A percentile compares a stretch with the other conserved stretches of the same genome.
Evolutionary conservation across 2,888 invertebrate species (phyloP).

Genomic region (Ophion ellenae): DNA sequence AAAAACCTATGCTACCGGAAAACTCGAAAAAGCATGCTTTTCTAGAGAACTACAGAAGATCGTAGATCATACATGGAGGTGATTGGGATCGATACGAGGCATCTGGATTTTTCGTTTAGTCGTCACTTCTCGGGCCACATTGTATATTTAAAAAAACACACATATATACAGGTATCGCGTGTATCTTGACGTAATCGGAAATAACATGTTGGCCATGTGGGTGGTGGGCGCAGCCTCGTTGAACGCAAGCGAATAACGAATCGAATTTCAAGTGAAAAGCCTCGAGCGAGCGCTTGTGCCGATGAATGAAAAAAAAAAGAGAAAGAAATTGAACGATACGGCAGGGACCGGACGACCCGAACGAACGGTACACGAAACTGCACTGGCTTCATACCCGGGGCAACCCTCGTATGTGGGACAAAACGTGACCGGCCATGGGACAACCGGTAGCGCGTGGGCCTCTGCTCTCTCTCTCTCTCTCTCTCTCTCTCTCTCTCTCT

Average conservation of each 20-base stretch:
- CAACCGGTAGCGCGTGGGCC: constrained; percentile 64
- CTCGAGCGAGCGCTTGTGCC: constrained; percentile 8
- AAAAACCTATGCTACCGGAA: too few species aligned
- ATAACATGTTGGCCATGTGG: constrained; percentile 46
- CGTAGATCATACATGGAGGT: too few species aligned
- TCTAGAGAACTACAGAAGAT: too few species aligned
- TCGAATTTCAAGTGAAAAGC: constrained; percentile 46
- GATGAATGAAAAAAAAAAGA: constrained; percentile 57
- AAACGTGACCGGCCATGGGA: constrained; percentile 74
- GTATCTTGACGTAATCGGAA: constrained; percentile 50
- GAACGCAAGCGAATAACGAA: constrained; percentile 49
- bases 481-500: background rate
- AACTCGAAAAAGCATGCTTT: too few species aligned
- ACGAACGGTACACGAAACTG: constrained; percentile 66
- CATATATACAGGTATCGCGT: background rate
- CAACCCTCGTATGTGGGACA: constrained; percentile 75
- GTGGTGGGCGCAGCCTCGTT: constrained; percentile 46
- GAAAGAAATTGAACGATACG: constrained; percentile 50
- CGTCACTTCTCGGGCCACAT: too few species aligned
- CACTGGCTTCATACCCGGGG: constrained; percentile 61
- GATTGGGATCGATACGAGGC: too few species aligned
- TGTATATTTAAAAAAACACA: too few species aligned
- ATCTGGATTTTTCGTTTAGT: too few species aligned
- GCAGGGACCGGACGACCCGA: constrained; percentile 46
- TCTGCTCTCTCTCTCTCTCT: constrained; percentile 18